phyloP scores from a whole-genome alignment of 2,113 vertebrate genomes.

The Peucedramus taeniatus region DNA sequence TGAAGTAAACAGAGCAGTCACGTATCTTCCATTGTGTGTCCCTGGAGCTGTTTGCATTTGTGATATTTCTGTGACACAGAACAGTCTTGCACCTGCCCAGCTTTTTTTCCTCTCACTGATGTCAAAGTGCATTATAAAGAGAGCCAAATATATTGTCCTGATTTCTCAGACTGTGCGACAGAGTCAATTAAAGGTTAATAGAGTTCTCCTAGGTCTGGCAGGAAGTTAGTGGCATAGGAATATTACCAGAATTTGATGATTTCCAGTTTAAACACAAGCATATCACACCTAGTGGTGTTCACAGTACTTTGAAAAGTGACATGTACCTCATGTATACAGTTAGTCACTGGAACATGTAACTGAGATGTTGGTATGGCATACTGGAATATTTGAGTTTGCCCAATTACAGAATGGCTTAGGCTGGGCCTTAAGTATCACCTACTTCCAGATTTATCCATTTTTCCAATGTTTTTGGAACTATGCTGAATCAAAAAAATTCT shows the following conservation, averaged over 20 bases:
- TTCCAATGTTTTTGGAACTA: neutral
- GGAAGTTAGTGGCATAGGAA: neutral
- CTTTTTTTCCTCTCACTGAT: neutral
- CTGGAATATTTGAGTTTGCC: neutral
- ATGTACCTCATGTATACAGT: neutral
- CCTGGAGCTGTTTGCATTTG: neutral
- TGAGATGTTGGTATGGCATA: neutral
- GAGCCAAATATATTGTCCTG: neutral
- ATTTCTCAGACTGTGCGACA: neutral
- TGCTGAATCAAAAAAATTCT: neutral
- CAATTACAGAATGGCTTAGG: neutral
- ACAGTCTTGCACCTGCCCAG: neutral
- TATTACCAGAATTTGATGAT: neutral
- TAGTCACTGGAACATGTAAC: neutral
- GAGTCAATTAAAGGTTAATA: neutral
- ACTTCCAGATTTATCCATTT: neutral
- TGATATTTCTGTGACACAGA: neutral
- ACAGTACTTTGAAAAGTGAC: neutral
- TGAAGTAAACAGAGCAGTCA: neutral
- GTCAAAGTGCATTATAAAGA: neutral
- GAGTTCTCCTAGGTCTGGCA: neutral
- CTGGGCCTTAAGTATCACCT: neutral
- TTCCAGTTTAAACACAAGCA: neutral
- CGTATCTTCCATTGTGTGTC: neutral
- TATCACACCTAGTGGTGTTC: neutral